These are phyloP conservation scores for Corvus cornix DNA, from an alignment of 2,113 vertebrate genomes.

Conservation along the genomic window DNA sequence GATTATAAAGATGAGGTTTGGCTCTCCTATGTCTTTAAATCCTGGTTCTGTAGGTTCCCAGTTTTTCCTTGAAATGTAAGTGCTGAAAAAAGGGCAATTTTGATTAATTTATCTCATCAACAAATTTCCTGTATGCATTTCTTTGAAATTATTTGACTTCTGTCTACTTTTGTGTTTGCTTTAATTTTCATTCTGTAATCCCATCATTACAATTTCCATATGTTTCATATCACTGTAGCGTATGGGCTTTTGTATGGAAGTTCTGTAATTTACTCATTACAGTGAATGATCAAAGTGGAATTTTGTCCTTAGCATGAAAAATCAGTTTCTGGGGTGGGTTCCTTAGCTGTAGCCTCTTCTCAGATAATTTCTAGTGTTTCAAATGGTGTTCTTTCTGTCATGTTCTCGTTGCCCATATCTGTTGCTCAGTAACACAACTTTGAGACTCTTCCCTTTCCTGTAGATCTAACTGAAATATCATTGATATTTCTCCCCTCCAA, in stretches of 20 bases:
- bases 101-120: background rate
- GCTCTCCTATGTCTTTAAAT: background rate
- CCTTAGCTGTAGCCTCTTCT: background rate
- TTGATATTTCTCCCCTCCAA: background rate
- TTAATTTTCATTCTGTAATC: slow-evolving; percentile 17
- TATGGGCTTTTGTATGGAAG: background rate
- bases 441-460: background rate
- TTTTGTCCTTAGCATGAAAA: background rate
- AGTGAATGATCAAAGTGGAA: background rate
- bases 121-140: background rate
- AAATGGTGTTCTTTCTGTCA: background rate
- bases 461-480: background rate
- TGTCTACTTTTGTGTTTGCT: background rate
- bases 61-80: background rate
- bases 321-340: background rate
- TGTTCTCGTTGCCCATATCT: background rate
- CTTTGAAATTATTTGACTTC: background rate
- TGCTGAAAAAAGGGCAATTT: background rate
- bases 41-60: background rate
- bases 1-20: background rate
- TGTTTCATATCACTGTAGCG: background rate
- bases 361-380: background rate
- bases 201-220: background rate
- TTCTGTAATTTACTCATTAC: background rate
- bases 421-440: background rate